Conservation (phyloP, 2,888 invertebrate genomes). For the Netelia virgata region DNA sequence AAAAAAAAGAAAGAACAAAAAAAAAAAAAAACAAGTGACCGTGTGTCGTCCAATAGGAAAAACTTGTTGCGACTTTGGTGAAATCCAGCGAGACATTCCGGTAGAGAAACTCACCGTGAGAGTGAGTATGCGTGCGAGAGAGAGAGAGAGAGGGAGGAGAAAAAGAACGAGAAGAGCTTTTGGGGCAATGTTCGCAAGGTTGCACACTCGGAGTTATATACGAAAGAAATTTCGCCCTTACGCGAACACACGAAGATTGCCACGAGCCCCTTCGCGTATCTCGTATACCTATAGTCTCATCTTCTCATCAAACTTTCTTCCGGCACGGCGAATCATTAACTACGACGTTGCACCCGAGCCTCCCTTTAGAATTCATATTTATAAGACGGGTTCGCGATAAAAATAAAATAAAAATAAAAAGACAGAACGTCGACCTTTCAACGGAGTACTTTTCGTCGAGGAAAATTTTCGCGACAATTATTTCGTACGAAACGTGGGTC, state of each 20-base stretch:
- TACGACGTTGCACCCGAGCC: background rate
- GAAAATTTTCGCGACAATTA: too few relatives aligned
- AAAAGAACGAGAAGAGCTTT: background rate
- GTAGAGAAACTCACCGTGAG: slow-evolving; percentile 35
- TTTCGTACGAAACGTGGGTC: too few relatives aligned
- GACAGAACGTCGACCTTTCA: too few relatives aligned
- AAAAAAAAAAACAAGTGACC: background rate
- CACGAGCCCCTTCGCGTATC: background rate
- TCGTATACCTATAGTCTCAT: slow-evolving; percentile 2
- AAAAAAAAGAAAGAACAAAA: background rate
- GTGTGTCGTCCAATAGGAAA: slow-evolving; percentile 65
- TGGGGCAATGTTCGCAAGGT: slow-evolving; percentile 24
- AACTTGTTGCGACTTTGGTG: slow-evolving; percentile 80
- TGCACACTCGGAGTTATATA: slow-evolving; percentile 27
- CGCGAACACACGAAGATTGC: slow-evolving; percentile 42
- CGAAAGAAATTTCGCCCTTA: slow-evolving; percentile 53
- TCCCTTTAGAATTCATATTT: background rate
- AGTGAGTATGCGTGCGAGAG: background rate
- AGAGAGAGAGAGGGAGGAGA: background rate
- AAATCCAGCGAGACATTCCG: slow-evolving; percentile 70
- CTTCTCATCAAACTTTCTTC: slow-evolving; percentile 59
- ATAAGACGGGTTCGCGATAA: background rate
- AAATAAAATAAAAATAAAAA: too few relatives aligned
- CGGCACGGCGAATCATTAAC: slow-evolving; percentile 47
- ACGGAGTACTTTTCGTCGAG: too few relatives aligned